phyloP scores from a whole-genome alignment of 2,797 vertebrate genomes.

The Trematomus bernacchii region DNA sequence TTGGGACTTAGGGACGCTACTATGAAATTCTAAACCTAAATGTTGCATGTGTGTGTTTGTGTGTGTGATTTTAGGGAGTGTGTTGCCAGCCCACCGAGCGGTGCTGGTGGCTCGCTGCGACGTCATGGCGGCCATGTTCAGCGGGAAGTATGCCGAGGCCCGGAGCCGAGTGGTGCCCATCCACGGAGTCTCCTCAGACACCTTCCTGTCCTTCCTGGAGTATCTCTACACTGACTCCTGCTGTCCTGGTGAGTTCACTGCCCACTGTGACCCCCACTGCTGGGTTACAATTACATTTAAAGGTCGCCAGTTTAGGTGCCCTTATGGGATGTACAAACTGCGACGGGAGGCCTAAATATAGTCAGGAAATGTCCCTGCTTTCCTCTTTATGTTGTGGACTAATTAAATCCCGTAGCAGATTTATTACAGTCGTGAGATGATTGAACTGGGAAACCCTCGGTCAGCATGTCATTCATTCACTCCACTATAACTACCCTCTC shows the following conservation, averaged over 20 bases:
- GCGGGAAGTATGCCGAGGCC: slow-evolving; percentile 95
- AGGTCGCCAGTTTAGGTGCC: not conserved
- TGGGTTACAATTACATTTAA: not conserved
- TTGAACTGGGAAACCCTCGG: slow-evolving; percentile 22
- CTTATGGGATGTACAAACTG: not conserved
- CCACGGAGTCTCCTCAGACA: slow-evolving; percentile 96
- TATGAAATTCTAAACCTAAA: not conserved
- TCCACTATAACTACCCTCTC: not conserved
- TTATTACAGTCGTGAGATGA: slow-evolving; percentile 22
- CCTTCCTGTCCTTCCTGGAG: slow-evolving; percentile 96
- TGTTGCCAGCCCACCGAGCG: slow-evolving; percentile 94
- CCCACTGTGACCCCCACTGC: slow-evolving; percentile 22
- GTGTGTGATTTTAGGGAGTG: slow-evolving; percentile 83
- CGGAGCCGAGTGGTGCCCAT: slow-evolving; percentile 94
- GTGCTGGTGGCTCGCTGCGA: slow-evolving; percentile 96
- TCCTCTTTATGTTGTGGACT: slow-evolving; percentile 14
- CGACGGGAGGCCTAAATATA: slow-evolving; percentile 19
- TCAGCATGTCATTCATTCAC: slow-evolving; percentile 28
- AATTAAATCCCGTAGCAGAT: slow-evolving; percentile 32
- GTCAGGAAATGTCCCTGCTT: not conserved
- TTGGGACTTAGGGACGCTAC: not conserved
- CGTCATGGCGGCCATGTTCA: slow-evolving; percentile 99
- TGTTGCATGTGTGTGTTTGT: slow-evolving; percentile 22
- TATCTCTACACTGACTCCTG: slow-evolving; percentile 97
- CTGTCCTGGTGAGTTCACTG: slow-evolving; percentile 91